Percentiles rank a stretch among this genome's conserved stretches.
phyloP scores from a whole-genome alignment of 1,140 invertebrate genomes.

The Cardiocondyla obscurior region DNA sequence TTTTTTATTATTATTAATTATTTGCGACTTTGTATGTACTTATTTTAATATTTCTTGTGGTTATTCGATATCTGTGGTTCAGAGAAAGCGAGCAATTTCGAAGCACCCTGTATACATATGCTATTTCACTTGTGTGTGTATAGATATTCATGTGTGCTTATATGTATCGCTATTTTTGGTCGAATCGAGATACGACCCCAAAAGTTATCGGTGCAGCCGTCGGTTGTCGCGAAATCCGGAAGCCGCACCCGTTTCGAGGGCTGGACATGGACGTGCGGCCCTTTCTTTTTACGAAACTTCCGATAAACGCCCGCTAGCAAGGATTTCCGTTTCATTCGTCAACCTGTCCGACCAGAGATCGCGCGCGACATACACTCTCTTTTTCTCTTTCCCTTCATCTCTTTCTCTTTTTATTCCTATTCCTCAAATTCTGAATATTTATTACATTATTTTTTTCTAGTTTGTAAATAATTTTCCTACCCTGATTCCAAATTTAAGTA shows the following conservation, averaged over 20 bases:
- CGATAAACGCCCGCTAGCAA: slow-evolving; percentile 64
- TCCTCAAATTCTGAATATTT: slow-evolving; percentile 3
- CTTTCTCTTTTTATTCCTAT: not conserved
- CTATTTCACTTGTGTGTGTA: not conserved
- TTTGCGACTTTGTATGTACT: not conserved
- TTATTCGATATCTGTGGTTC: not conserved
- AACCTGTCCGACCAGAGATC: slow-evolving; percentile 40
- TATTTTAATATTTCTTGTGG: not conserved
- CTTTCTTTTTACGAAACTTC: slow-evolving; percentile 62
- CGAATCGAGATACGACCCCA: slow-evolving; percentile 53
- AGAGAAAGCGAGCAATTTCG: not conserved
- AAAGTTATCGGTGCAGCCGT: slow-evolving; percentile 44
- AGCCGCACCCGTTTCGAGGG: slow-evolving; percentile 41
- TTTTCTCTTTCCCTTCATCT: not conserved
- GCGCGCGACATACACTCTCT: slow-evolving; percentile 23
- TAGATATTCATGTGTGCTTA: not conserved
- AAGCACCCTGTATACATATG: not conserved
- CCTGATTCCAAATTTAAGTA: not conserved
- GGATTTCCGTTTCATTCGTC: slow-evolving; percentile 67
- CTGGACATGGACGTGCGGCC: slow-evolving; percentile 18
- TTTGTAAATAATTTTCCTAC: not conserved
- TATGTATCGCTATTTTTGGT: slow-evolving; percentile 61
- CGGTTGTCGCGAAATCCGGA: slow-evolving; percentile 34
- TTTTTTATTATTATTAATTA: not conserved
- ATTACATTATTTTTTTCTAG: not conserved